A percentile compares a stretch with the other conserved stretches of the same genome.
Conservation (phyloP, 2,113 vertebrate species). For the Varanus komodoensis region DNA sequence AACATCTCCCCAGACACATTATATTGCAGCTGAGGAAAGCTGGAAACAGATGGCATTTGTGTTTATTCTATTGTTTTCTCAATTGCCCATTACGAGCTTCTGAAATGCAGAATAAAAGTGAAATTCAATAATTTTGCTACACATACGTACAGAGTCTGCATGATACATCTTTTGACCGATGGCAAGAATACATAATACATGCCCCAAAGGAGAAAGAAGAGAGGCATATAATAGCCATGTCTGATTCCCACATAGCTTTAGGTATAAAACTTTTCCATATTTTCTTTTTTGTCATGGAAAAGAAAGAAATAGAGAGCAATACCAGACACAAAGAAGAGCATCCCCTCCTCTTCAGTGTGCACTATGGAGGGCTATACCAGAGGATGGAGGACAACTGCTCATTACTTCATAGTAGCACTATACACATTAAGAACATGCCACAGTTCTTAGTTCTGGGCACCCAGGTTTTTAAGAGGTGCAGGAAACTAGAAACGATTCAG, state of each 20-base stretch:
- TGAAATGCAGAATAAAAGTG: conserved; percentile 1
- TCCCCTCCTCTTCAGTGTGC: neutral
- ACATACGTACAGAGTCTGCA: neutral
- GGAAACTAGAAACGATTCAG: too few species aligned
- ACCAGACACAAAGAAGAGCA: neutral
- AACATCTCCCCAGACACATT: conserved; percentile 29
- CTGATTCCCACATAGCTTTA: neutral
- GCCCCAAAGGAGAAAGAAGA: neutral
- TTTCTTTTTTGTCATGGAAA: neutral
- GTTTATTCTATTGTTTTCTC: conserved; percentile 32
- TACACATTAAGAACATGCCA: too few species aligned
- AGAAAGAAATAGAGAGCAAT: neutral
- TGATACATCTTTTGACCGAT: neutral
- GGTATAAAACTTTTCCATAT: neutral
- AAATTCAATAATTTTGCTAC: conserved; percentile 15
- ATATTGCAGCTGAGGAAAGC: neutral
- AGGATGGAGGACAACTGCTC: neutral
- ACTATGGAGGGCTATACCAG: neutral
- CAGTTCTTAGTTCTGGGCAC: too few species aligned
- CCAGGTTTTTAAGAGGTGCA: too few species aligned
- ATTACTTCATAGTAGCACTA: neutral
- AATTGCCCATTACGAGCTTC: conserved; percentile 2
- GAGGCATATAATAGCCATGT: neutral
- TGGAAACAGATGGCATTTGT: conserved; percentile 32
- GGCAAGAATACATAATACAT: neutral